Base-by-base conservation (phyloP, 1,140 invertebrate species). In the Drosophila auraria region DNA sequence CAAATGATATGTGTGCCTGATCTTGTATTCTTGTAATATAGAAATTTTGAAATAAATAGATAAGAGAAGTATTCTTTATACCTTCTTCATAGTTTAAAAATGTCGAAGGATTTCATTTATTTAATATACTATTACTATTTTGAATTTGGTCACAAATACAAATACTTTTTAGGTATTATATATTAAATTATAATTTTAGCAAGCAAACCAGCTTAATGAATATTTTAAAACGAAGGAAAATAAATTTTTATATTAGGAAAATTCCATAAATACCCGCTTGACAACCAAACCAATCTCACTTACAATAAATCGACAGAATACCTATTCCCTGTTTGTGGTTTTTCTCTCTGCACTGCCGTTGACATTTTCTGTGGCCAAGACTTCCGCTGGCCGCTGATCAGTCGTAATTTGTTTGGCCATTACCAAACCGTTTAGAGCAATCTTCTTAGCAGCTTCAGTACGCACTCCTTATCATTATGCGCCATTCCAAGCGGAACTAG, bases 401-500 rank as follows among this genome's bases (percentile, higher is more conserved):
- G 40, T 49, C 69, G 27, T 83, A 87, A 87, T 87, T 80, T 80
- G 33, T 62, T 62, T 87, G 70, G 47, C 53, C 64, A 78, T 78
- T 78, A 78, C 51, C 57, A 71, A 53, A 64, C 47, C 75, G 80
- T 82, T 75, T 75, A 75, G 57, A 60, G 69, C 78, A 90, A 84
- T 83, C 79, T 86, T 76, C 66, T 69, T 87, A 75, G 69, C 73
- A 51, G 80, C 80, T 45, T 27, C 50, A 50, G 25, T 44, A 64
- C 70, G 58, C 38, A 50, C 53, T 78, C 49, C 62, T 65, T 77
- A 77, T 77, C 45, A 78, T 68, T 66, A 77, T 49, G 27, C 9
- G 17, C 51, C 30, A 63, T 36, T 50, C 23, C 9, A 23, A 71
- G 72, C 84, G 83, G 84, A 87, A 87, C 83, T 83, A 78, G 72